These are phyloP conservation scores for Brienomyrus brachyistius DNA, from an alignment of 2,113 vertebrate species.

Conservation along the genomic window DNA sequence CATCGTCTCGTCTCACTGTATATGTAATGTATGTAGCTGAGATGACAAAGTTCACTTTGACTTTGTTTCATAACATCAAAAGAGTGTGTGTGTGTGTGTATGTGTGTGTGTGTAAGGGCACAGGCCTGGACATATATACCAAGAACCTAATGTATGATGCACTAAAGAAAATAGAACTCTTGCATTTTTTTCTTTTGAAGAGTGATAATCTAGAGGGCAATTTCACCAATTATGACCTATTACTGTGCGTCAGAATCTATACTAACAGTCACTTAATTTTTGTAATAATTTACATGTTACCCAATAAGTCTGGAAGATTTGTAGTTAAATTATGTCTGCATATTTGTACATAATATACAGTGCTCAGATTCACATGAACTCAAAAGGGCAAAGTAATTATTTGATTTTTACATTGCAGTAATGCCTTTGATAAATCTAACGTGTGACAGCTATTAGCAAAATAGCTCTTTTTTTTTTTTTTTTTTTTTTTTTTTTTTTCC, in stretches of 20 bases:
- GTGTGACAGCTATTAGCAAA: constrained; percentile 10
- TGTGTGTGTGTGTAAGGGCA: background rate
- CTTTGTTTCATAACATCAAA: background rate
- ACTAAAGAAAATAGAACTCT: background rate
- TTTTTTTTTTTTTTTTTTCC: background rate
- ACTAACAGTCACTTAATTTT: background rate
- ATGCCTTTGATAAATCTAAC: background rate
- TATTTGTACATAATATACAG: background rate
- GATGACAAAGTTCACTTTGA: too few relatives aligned
- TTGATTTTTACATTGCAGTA: constrained; percentile 10
- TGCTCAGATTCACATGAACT: background rate
- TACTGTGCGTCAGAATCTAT: background rate
- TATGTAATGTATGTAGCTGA: too few relatives aligned
- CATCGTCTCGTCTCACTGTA: background rate
- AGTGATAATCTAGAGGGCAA: background rate
- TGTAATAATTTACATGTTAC: background rate
- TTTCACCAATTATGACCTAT: background rate
- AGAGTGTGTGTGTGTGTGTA: background rate
- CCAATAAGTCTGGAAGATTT: background rate
- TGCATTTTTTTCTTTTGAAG: background rate
- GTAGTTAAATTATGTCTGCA: background rate
- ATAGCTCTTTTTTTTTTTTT: background rate
- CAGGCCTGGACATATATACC: background rate
- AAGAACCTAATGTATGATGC: background rate
- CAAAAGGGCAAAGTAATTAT: constrained; percentile 7